Conservation (phyloP, 1,140 invertebrate genomes). For the Oscheius sp. region DNA sequence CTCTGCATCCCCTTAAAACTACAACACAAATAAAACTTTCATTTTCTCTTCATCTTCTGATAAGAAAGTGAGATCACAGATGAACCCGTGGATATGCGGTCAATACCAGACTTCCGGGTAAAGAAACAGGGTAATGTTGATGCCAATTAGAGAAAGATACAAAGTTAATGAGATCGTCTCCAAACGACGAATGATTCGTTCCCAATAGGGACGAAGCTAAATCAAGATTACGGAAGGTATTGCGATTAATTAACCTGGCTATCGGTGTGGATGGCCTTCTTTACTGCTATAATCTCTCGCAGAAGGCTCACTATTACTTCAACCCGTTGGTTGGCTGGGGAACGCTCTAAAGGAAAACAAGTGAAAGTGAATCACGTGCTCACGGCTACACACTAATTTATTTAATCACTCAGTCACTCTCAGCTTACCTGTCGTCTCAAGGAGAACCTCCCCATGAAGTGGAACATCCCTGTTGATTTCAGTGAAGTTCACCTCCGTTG, state of each 20-base stretch:
- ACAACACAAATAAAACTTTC: no score
- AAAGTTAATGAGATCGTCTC: slow-evolving; percentile 53
- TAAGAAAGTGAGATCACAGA: slow-evolving; percentile 5
- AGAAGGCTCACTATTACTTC: slow-evolving; percentile 53
- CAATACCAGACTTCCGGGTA: slow-evolving; percentile 46
- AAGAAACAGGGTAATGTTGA: slow-evolving; percentile 50
- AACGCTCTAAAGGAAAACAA: neutral
- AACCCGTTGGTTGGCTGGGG: slow-evolving; percentile 43
- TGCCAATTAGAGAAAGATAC: slow-evolving; percentile 50
- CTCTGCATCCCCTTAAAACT: no score
- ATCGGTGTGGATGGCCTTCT: no score
- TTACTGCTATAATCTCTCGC: slow-evolving; percentile 50
- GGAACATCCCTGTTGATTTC: slow-evolving; percentile 49
- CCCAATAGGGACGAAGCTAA: slow-evolving; percentile 56
- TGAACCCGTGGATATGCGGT: neutral
- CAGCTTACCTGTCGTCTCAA: slow-evolving; percentile 17
- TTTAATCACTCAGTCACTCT: neutral
- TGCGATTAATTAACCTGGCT: no score
- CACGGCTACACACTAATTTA: neutral
- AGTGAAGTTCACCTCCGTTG: slow-evolving; percentile 56
- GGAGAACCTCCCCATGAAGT: slow-evolving; percentile 43
- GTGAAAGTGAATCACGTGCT: neutral
- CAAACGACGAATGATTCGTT: slow-evolving; percentile 52
- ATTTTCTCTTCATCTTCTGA: neutral
- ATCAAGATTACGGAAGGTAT: slow-evolving; percentile 34